A percentile compares a stretch with the other conserved stretches of the same genome.
Conservation (phyloP, 2,888 invertebrate species). For the Dolichomitus sp. region DNA sequence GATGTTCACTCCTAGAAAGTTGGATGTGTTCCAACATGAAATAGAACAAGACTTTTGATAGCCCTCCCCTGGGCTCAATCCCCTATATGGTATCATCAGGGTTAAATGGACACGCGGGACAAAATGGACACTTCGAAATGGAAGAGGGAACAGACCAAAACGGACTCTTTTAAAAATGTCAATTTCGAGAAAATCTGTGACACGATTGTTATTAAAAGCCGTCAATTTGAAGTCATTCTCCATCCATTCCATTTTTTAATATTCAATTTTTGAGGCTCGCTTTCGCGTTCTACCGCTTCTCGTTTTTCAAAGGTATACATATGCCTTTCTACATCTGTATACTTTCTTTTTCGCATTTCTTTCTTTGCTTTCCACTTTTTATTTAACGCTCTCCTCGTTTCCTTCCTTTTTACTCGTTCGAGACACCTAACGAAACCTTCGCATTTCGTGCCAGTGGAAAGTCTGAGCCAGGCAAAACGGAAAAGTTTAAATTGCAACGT, state of each 20-base stretch:
- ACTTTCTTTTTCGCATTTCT: constrained; percentile 2
- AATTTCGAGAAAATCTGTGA: no score
- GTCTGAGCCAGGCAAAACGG: constrained; percentile 65
- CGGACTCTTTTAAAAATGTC: no score
- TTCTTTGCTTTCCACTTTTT: constrained; percentile 14
- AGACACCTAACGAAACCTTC: constrained; percentile 45
- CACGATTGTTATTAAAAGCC: no score
- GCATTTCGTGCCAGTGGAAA: constrained; percentile 20
- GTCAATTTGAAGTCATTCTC: no score
- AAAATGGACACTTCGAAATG: neutral
- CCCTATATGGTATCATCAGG: neutral
- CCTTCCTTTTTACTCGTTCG: constrained; percentile 19
- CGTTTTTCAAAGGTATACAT: neutral
- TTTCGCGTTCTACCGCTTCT: neutral
- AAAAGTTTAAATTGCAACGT: constrained; percentile 78
- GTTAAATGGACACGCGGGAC: neutral
- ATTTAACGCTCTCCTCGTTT: constrained; percentile 5
- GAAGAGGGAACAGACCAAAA: no score
- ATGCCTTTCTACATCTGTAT: neutral
- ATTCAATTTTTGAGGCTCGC: no score
- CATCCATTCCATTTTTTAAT: no score
- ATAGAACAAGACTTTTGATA: constrained; percentile 19
- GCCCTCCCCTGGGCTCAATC: neutral
- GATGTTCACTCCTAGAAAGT: constrained; percentile 27
- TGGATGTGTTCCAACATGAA: constrained; percentile 31